A percentile compares a stretch with the other conserved stretches of the same genome.
These are phyloP conservation scores for Drosophila gunungcola DNA, from an alignment of 1,140 invertebrate genomes.

Conservation along the genomic window DNA sequence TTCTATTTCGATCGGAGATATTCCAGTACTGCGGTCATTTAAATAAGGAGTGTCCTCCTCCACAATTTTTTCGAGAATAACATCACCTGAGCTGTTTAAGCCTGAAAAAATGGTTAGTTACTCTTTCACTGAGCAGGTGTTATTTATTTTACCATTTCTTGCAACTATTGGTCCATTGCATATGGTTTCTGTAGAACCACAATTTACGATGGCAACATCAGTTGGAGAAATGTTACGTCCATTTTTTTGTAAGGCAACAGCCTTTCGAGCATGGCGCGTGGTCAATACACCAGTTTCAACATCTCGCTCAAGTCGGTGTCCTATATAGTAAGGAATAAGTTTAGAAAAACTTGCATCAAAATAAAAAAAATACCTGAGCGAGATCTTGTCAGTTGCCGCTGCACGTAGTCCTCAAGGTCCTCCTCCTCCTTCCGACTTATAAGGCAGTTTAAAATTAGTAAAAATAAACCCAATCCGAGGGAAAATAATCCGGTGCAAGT, in stretches of 20 bases:
- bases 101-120: constrained; percentile 38
- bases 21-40: too few species aligned
- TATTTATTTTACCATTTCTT: constrained; percentile 48
- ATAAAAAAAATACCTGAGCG: constrained; percentile 87
- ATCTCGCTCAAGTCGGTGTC: constrained; percentile 92
- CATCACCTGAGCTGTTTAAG: constrained; percentile 66
- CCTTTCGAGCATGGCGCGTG: constrained; percentile 88
- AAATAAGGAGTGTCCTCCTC: too few species aligned
- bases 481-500: constrained; percentile 92
- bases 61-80: constrained; percentile 76
- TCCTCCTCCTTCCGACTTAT: constrained; percentile 93
- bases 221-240: constrained; percentile 56
- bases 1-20: constrained; percentile 81
- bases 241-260: constrained; percentile 78
- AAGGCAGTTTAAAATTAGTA: constrained; percentile 91
- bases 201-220: constrained; percentile 76
- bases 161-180: constrained; percentile 60
- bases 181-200: constrained; percentile 51
- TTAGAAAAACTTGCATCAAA: background rate
- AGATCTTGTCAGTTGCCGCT: constrained; percentile 92
- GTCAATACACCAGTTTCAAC: constrained; percentile 92
- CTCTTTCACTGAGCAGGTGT: background rate
- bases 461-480: constrained; percentile 89
- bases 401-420: constrained; percentile 93
- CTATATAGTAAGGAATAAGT: constrained; percentile 7